Evolutionary conservation across 2,113 vertebrate species (phyloP).

Genomic region (Typhlomys cinereus): DNA sequence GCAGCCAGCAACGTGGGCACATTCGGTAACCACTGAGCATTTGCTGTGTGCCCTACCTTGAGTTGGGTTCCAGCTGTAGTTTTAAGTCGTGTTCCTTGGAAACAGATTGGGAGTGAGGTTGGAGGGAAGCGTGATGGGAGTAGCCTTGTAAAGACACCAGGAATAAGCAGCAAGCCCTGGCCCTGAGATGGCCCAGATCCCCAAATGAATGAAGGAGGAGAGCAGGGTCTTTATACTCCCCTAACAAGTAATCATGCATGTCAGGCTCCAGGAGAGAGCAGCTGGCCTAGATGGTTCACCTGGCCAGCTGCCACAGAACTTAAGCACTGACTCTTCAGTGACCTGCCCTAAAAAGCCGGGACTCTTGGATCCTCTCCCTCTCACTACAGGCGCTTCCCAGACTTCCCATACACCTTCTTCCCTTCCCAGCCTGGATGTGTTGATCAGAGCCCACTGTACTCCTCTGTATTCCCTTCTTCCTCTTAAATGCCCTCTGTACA

Average conservation of each 20-base stretch:
- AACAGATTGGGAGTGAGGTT: background rate
- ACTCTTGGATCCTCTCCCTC: background rate
- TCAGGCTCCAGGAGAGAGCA: background rate
- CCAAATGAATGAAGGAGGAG: background rate
- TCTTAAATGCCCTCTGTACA: background rate
- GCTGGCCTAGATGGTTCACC: background rate
- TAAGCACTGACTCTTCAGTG: background rate
- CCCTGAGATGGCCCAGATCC: background rate
- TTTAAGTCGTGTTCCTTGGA: slow-evolving; percentile 11
- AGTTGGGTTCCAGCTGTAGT: background rate
- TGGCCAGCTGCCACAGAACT: background rate
- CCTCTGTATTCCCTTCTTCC: background rate
- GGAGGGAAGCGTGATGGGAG: background rate
- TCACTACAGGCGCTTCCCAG: background rate
- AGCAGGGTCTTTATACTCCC: background rate
- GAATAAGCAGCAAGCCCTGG: background rate
- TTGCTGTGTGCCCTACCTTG: background rate
- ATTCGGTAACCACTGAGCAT: background rate
- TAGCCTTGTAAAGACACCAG: background rate
- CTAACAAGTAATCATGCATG: background rate
- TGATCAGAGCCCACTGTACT: background rate
- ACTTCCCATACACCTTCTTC: background rate
- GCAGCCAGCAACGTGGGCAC: background rate
- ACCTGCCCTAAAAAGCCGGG: background rate
- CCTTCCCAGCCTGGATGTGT: background rate